Evolutionary conservation across 2,888 invertebrate genomes (phyloP).

Genomic region (Tipula helvola): DNA sequence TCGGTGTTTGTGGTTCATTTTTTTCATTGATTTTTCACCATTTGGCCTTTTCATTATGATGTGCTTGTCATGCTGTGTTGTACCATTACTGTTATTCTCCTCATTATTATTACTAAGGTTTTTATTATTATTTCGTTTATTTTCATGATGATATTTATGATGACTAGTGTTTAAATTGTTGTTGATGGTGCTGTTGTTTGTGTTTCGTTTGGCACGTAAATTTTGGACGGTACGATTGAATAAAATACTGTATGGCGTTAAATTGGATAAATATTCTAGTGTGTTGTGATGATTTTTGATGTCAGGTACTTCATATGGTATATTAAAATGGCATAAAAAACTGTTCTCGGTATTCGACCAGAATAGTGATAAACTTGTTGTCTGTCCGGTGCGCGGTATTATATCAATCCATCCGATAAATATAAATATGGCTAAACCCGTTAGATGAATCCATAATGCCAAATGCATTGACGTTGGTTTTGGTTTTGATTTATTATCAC

Average conservation of each 20-base stretch:
- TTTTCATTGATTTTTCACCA: constrained; percentile 9
- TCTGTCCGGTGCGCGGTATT: constrained; percentile 39
- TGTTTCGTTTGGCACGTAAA: constrained; percentile 16
- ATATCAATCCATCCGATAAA: constrained; percentile 40
- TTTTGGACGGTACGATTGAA: constrained; percentile 20
- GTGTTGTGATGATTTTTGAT: constrained; percentile 15
- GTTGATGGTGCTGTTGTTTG: constrained; percentile 11
- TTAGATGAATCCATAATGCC: constrained; percentile 37
- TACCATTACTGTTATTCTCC: constrained; percentile 8
- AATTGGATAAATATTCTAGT: constrained; percentile 21
- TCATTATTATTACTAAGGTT: neutral
- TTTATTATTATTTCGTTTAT: neutral
- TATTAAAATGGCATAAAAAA: constrained; percentile 29
- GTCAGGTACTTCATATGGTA: constrained; percentile 19
- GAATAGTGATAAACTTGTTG: constrained; percentile 24
- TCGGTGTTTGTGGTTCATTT: constrained; percentile 6
- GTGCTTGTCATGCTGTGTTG: neutral
- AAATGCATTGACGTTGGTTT: constrained; percentile 29
- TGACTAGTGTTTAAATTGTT: constrained; percentile 11
- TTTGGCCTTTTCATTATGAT: neutral
- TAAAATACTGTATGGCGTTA: constrained; percentile 19
- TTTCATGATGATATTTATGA: neutral
- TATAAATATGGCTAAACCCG: constrained; percentile 34
- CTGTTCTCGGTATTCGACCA: constrained; percentile 30
- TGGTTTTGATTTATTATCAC: constrained; percentile 18